Evolutionary conservation across 2,797 vertebrate genomes (phyloP).

Genomic region (Synanceia verrucosa): DNA sequence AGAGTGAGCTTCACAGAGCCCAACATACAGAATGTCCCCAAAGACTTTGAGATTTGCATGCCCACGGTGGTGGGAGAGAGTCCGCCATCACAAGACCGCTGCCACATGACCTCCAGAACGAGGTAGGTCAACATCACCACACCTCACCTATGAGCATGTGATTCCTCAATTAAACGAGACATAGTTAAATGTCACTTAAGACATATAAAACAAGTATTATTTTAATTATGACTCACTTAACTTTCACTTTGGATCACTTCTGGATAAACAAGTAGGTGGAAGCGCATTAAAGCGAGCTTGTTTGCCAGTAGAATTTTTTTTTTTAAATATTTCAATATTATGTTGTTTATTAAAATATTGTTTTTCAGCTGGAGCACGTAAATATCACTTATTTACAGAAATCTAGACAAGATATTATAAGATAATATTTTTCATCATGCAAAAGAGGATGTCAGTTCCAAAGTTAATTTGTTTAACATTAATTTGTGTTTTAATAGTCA

Average conservation of each 20-base stretch:
- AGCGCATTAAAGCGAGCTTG: too few relatives aligned
- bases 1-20: conserved; percentile 94
- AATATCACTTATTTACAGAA: not conserved
- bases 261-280: not conserved
- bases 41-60: conserved; percentile 97
- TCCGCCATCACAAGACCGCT: conserved; percentile 81
- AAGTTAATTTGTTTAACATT: too few relatives aligned
- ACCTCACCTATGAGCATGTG: not conserved
- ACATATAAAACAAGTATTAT: not conserved
- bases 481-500: too few relatives aligned
- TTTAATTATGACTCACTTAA: not conserved
- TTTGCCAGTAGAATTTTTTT: too few relatives aligned
- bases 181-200: not conserved
- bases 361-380: not conserved
- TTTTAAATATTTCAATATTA: too few relatives aligned
- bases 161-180: not conserved
- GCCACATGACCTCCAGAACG: conserved; percentile 38
- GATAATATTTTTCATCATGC: not conserved
- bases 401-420: too few relatives aligned
- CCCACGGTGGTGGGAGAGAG: conserved; percentile 88
- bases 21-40: conserved; percentile 97
- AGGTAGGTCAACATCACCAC: conserved; percentile 52
- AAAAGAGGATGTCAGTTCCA: not conserved
- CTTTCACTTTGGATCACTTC: not conserved
- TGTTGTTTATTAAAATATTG: too few relatives aligned